Evolutionary conservation across 1,140 invertebrate species (phyloP).

Genomic region (Drosophila pachea): DNA sequence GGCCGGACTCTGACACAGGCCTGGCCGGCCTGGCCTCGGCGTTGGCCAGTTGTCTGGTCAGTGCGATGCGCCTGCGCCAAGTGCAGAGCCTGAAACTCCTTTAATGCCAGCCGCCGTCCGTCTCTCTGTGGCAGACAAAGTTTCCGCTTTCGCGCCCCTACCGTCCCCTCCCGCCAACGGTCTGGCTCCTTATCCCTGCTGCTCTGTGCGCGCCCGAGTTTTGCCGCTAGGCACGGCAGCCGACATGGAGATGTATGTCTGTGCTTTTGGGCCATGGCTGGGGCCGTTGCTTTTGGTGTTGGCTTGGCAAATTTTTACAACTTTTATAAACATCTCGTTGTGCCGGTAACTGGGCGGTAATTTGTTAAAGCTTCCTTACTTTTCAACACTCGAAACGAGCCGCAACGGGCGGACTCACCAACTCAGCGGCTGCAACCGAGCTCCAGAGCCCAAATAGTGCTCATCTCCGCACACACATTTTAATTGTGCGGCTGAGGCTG

Average conservation of each 20-base stretch:
- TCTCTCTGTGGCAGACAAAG: background rate
- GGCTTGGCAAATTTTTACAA: constrained; percentile 73
- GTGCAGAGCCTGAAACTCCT: constrained; percentile 54
- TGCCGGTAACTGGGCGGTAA: constrained; percentile 74
- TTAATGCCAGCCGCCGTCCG: constrained; percentile 47
- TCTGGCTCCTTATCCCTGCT: background rate
- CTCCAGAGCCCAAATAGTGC: constrained; percentile 17
- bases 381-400: constrained; percentile 70
- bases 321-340: constrained; percentile 56
- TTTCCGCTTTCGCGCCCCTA: background rate
- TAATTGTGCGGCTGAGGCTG: constrained; percentile 65
- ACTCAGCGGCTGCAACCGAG: background rate
- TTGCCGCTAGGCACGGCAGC: constrained; percentile 55
- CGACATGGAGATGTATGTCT: constrained; percentile 42
- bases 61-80: constrained; percentile 42
- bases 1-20: background rate
- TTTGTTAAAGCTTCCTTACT: constrained; percentile 79
- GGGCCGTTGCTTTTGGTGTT: constrained; percentile 46
- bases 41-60: constrained; percentile 15
- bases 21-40: background rate
- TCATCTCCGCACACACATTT: constrained; percentile 36
- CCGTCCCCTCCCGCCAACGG: background rate
- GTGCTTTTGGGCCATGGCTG: constrained; percentile 23
- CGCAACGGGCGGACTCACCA: constrained; percentile 5
- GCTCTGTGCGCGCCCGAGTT: constrained; percentile 53